A percentile compares a stretch with the other conserved stretches of the same genome.
Conservation (phyloP, 2,888 invertebrate species). For the Heliconius ismenius region DNA sequence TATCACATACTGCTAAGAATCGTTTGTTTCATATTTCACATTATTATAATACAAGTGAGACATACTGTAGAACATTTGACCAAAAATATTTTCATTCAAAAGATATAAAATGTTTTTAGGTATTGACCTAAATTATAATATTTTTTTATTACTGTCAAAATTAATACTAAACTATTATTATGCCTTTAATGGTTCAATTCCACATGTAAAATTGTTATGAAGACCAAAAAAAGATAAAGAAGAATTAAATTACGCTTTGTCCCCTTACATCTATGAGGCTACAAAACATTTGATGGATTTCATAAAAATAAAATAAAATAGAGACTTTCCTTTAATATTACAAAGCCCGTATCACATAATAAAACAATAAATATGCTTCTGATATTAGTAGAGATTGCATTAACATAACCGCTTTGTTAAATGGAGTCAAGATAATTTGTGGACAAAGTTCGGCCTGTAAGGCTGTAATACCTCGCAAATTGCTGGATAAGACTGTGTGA, state of each 20-base stretch:
- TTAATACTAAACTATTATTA: slow-evolving; percentile 67
- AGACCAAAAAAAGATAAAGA: slow-evolving; percentile 60
- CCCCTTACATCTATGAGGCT: background rate
- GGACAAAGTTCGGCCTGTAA: slow-evolving; percentile 80
- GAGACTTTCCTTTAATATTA: slow-evolving; percentile 71
- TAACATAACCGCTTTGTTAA: slow-evolving; percentile 81
- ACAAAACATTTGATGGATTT: slow-evolving; percentile 52
- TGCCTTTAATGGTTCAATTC: slow-evolving; percentile 67
- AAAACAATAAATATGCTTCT: slow-evolving; percentile 75
- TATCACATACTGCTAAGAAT: background rate
- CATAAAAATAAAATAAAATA: slow-evolving; percentile 49
- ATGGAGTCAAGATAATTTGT: slow-evolving; percentile 81
- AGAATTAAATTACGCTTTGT: slow-evolving; percentile 60
- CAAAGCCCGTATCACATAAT: slow-evolving; percentile 66
- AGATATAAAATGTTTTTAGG: no score
- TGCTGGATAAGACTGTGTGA: slow-evolving; percentile 81
- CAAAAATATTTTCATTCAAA: background rate
- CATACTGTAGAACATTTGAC: background rate
- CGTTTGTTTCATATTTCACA: background rate
- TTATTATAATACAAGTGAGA: background rate
- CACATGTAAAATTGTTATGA: slow-evolving; percentile 68
- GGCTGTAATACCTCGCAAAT: slow-evolving; percentile 82
- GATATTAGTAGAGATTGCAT: slow-evolving; percentile 74
- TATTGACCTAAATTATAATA: background rate
- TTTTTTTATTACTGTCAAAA: slow-evolving; percentile 22